A percentile compares a stretch with the other conserved stretches of the same genome.
These are phyloP conservation scores for Hylaeus volcanicus DNA, from an alignment of 1,140 invertebrate species.

Conservation along the genomic window DNA sequence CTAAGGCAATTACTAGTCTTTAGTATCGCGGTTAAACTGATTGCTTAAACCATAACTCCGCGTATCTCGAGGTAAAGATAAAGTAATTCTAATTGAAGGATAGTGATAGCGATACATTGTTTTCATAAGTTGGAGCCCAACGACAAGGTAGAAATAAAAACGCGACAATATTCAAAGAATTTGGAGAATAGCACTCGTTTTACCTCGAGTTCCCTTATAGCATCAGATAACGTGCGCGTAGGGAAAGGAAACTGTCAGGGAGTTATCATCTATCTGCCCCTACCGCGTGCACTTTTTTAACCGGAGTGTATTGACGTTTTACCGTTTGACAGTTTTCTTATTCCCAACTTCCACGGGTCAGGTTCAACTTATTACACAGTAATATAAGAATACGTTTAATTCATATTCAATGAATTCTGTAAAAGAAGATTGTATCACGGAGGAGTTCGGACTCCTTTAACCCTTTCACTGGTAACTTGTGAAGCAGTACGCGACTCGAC, in stretches of 20 bases:
- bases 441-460: conserved; percentile 44
- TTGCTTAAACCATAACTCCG: too few species aligned
- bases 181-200: too few species aligned
- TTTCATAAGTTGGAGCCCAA: too few species aligned
- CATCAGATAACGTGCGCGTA: conserved; percentile 24
- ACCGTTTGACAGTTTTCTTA: conserved; percentile 47
- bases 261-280: conserved; percentile 67
- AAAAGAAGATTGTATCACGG: conserved; percentile 28
- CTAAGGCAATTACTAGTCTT: too few species aligned
- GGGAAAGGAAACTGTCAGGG: conserved; percentile 40
- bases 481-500: conserved; percentile 5
- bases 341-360: conserved; percentile 60
- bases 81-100: too few species aligned
- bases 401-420: conserved; percentile 58
- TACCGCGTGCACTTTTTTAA: conserved; percentile 37
- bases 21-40: too few species aligned
- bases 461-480: conserved; percentile 24
- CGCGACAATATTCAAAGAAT: too few species aligned
- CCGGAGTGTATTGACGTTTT: background rate
- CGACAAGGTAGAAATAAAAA: too few species aligned
- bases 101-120: too few species aligned
- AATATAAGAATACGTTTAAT: conserved; percentile 50
- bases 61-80: too few species aligned
- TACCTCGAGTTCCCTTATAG: conserved; percentile 2
- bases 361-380: conserved; percentile 59